Evolutionary conservation across 2,113 vertebrate genomes (phyloP), one percentile per base, ranked within the genome.

Genomic region (Toxotes jaculatrix): DNA sequence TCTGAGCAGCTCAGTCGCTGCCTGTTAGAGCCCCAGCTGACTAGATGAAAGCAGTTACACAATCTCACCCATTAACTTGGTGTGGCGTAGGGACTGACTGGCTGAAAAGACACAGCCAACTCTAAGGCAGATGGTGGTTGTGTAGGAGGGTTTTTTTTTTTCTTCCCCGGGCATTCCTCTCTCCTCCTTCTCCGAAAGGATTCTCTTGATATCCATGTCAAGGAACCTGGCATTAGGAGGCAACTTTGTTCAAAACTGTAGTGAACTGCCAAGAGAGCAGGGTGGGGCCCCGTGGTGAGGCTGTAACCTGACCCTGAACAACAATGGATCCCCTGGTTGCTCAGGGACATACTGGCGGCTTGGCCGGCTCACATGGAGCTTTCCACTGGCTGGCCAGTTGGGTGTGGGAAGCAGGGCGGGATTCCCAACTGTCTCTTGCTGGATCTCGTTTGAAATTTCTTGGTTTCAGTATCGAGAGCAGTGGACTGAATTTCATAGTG

Each of bases 271-370:
- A 95, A 95, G 86, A 95, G 95, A 95, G 93, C 95, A 94, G 97
- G 97, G 97, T 96, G 96, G 95, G 96, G 97, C 95, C 95, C 86
- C 93, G 43, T 95, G 64, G 88, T 95, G 95, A 94, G 94, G 95
- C 95, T 97, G 97, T 97, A 98, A 99, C 97, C 95, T 95, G 96
- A 98, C 96, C 96, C 96, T 91, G 88, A 93, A 85, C 84, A 91
- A 97, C 96, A 97, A 96, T 97, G 97, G 96, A 96, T 96, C 86
- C 85, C 84, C 87, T 92, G 96, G 90, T 91, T 91, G 91, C 97
- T 96, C 94, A 79, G 89, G 91, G 90, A 92, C 90, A 92, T 85
- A 75, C 91, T 93, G 88, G 87, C 87, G 82, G 92, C 86, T 89
- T 77, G 83, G 85, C 74, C 76, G 78, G 83, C 91, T 92, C 83